Conservation (phyloP, 2,113 vertebrate species). For the Dicrurus megarhynchus region DNA sequence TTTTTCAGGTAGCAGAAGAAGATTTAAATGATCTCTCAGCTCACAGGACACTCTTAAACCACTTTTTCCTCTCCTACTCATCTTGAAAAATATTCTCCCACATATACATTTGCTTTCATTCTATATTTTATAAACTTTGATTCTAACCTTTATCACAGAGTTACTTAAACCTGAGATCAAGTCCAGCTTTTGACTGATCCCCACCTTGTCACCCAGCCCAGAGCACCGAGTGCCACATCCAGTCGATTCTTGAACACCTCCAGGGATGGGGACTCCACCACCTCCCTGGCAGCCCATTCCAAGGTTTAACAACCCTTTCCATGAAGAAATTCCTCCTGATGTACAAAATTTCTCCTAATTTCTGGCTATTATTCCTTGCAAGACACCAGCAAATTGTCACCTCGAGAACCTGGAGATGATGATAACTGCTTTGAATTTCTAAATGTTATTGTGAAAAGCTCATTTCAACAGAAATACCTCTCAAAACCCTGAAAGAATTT, state of each 20-base stretch:
- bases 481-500: not conserved
- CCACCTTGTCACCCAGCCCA: not conserved
- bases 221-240: not conserved
- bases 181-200: not conserved
- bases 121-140: not conserved
- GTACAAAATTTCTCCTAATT: not conserved
- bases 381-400: not conserved
- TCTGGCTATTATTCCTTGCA: not conserved
- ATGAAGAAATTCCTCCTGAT: not conserved
- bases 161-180: not conserved
- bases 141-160: not conserved
- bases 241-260: rapidly evolving
- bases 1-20: not conserved
- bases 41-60: not conserved
- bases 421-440: not conserved
- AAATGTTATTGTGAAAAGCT: not conserved
- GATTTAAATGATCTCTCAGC: not conserved
- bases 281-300: not conserved
- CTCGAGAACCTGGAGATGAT: not conserved
- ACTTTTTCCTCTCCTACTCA: not conserved
- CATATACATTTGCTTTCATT: rapidly evolving
- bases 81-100: not conserved
- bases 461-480: not conserved
- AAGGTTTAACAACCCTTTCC: too few relatives aligned
- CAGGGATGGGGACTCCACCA: not conserved